Evolutionary conservation across 2,888 invertebrate species (phyloP), one percentile per base, ranked within the genome.

Genomic region (Gastrophysa polygoni): DNA sequence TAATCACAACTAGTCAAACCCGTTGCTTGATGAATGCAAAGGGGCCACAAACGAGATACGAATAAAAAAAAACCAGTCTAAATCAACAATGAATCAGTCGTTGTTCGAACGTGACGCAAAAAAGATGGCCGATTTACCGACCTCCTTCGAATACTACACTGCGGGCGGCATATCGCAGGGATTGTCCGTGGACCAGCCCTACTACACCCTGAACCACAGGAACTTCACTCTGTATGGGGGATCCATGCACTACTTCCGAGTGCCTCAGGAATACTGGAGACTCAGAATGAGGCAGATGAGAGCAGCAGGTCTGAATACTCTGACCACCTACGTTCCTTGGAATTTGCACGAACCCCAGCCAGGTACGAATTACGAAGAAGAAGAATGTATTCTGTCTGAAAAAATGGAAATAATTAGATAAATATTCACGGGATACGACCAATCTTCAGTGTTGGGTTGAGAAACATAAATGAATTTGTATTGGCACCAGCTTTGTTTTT

Each of bases 171-270:
- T 80, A 11, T 64, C 66, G 1, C 60, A 55, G 1, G 78, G 77
- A 2, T 61, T 78, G 34, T 70, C 72, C 0, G 70, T 68, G 0
- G 68, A 74, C 2, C 68, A 74, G 14, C 69, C 75, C 14, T 72
- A 75, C 44, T 81, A 81, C 68, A 75, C 76, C 8, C 71, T 83
- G 16, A 83, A 83, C 67, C 75, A 78, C 21, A 77, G 75, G 64
- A 77, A 77, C 55, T 75, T 83, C 20, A 76, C 79, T 6, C 75
- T 84, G 8, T 78, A 81, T 61, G 80, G 81, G 60, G 87, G 86
- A 14, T 54, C 91, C 18, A 84, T 95, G 75, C 95, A 95, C 78
- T 95, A 95, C 81, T 95, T 94, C 78, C 86, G 95, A 4, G 85
- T 92, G 1, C 92, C 92, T 2, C 86, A 87, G 29, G 85, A 83